A percentile compares a stretch with the other conserved stretches of the same genome.
Conservation (phyloP, 2,113 vertebrate genomes). For the Seriola aureovittata region DNA sequence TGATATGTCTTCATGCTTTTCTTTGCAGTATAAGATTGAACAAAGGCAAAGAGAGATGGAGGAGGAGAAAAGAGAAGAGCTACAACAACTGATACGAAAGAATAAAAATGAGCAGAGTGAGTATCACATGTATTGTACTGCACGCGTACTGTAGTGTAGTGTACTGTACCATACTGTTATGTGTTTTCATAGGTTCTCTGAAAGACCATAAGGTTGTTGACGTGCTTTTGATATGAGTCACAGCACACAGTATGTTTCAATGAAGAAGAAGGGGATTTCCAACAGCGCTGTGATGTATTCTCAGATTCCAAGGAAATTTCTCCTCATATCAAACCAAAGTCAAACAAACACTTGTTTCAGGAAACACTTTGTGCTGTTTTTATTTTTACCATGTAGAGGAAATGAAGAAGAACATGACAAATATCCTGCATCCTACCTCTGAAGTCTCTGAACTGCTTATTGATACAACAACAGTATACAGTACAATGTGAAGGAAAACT, state of each 20-base stretch:
- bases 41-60: constrained; percentile 80
- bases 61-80: constrained; percentile 88
- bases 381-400: constrained; percentile 41
- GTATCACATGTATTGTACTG: constrained; percentile 41
- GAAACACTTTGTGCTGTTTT: constrained; percentile 17
- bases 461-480: background rate
- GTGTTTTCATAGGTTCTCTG: constrained; percentile 20
- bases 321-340: constrained; percentile 43
- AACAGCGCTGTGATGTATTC: constrained; percentile 24
- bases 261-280: constrained; percentile 67
- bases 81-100: constrained; percentile 90
- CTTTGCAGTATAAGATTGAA: constrained; percentile 86
- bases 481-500: background rate
- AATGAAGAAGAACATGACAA: constrained; percentile 18
- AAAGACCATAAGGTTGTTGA: constrained; percentile 34
- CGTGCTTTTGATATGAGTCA: constrained; percentile 58
- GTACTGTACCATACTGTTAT: background rate
- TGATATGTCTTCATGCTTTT: background rate
- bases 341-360: constrained; percentile 37
- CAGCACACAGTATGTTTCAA: constrained; percentile 24
- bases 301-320: constrained; percentile 58
- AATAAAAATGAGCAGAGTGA: constrained; percentile 92
- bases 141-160: background rate
- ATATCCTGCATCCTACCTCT: constrained; percentile 11
- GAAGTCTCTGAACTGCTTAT: background rate